These are phyloP conservation scores for Dicentrarchus labrax DNA, from an alignment of 2,113 vertebrate genomes.

Conservation along the genomic window DNA sequence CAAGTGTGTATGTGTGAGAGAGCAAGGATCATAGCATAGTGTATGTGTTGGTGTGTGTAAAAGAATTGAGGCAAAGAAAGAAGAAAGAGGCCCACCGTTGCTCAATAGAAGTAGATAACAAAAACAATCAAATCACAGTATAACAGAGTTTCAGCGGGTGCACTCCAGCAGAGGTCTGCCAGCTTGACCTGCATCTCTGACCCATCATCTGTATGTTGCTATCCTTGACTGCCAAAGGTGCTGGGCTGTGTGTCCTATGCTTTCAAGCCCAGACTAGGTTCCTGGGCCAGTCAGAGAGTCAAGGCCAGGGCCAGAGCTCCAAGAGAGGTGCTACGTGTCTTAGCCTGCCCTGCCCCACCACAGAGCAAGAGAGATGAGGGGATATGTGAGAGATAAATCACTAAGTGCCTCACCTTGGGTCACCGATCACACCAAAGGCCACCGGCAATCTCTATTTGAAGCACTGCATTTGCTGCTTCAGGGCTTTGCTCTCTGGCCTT, in stretches of 20 bases:
- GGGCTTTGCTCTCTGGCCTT: constrained; percentile 86
- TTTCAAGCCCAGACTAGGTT: constrained; percentile 42
- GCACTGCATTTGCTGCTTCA: constrained; percentile 85
- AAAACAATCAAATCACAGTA: constrained; percentile 47
- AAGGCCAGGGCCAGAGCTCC: constrained; percentile 64
- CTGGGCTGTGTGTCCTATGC: constrained; percentile 47
- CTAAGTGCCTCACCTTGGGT: constrained; percentile 88
- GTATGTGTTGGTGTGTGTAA: constrained; percentile 42
- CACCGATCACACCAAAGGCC: constrained; percentile 86
- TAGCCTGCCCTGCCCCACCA: constrained; percentile 60
- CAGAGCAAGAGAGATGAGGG: constrained; percentile 81
- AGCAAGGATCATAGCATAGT: constrained; percentile 33
- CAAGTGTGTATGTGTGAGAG: constrained; percentile 33
- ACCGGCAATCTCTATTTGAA: constrained; percentile 88
- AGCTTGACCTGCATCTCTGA: constrained; percentile 67
- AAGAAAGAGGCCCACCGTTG: constrained; percentile 29
- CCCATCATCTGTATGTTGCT: constrained; percentile 51
- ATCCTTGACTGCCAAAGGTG: constrained; percentile 63
- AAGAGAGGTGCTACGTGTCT: constrained; percentile 63
- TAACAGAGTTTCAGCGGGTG: constrained; percentile 22
- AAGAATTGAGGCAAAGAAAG: constrained; percentile 40
- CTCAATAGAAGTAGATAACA: constrained; percentile 40
- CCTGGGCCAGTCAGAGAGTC: constrained; percentile 61
- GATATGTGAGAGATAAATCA: constrained; percentile 87
- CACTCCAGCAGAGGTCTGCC: constrained; percentile 55